phyloP scores from a whole-genome alignment of 2,888 invertebrate genomes.

The Synanthedon formicaeformis region DNA sequence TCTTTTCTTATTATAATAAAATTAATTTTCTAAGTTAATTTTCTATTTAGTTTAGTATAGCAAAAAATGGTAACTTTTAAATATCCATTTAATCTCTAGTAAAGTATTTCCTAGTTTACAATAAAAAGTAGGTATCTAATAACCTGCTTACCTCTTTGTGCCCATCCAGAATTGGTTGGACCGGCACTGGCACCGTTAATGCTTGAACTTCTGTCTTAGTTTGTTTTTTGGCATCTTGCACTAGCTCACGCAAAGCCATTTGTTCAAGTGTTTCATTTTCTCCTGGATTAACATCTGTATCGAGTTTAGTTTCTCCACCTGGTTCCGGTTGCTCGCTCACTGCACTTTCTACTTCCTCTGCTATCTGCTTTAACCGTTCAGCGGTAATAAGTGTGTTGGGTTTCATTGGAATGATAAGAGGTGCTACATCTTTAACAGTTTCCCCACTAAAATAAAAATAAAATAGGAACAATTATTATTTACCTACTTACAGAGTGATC shows the following conservation, averaged over 20 bases:
- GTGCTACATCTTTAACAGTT: slow-evolving; percentile 58
- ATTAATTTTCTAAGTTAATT: too few species aligned
- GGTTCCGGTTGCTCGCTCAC: slow-evolving; percentile 62
- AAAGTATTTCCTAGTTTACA: too few species aligned
- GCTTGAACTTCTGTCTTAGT: slow-evolving; percentile 37
- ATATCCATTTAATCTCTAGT: too few species aligned
- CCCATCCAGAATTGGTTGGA: slow-evolving; percentile 67
- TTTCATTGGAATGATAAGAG: slow-evolving; percentile 76
- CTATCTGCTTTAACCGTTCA: slow-evolving; percentile 56
- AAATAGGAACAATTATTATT: background rate
- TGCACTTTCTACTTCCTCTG: slow-evolving; percentile 58
- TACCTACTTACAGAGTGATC: background rate
- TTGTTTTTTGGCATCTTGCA: slow-evolving; percentile 68
- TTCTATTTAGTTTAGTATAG: too few species aligned
- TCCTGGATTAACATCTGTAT: slow-evolving; percentile 12
- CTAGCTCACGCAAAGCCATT: slow-evolving; percentile 79
- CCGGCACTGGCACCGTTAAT: slow-evolving; percentile 70
- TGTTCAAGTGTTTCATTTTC: slow-evolving; percentile 69
- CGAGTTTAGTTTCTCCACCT: slow-evolving; percentile 25
- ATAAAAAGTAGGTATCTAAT: too few species aligned
- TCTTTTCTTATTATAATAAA: too few species aligned
- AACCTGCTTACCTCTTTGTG: slow-evolving; percentile 67
- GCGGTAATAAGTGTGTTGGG: slow-evolving; percentile 67
- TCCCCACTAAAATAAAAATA: slow-evolving; percentile 54
- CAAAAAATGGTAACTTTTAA: too few species aligned